A percentile compares a stretch with the other conserved stretches of the same genome.
phyloP scores from a whole-genome alignment of 2,797 vertebrate species.

The Dipus sagitta region DNA sequence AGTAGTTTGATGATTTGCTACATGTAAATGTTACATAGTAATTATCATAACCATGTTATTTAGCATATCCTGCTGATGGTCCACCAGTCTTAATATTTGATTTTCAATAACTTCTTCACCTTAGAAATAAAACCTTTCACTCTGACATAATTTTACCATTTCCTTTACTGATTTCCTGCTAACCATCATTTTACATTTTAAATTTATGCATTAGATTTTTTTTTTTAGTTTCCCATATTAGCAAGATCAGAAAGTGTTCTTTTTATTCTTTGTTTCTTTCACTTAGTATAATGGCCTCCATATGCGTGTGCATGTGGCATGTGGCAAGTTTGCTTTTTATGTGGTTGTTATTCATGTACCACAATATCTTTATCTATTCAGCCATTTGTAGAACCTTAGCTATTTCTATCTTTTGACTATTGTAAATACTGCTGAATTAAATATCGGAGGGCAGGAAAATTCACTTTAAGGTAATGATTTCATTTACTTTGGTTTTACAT shows the following conservation, averaged over 20 bases:
- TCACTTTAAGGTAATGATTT: background rate
- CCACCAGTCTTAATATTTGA: background rate
- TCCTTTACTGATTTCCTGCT: no score
- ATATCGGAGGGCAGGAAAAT: background rate
- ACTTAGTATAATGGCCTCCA: background rate
- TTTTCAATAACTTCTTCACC: background rate
- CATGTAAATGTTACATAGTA: background rate
- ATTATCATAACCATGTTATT: background rate
- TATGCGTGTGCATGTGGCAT: background rate
- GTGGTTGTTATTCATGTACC: background rate
- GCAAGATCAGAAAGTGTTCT: background rate
- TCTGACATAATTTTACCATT: background rate
- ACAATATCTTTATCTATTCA: background rate
- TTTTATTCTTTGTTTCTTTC: background rate
- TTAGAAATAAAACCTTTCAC: background rate
- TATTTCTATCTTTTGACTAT: background rate
- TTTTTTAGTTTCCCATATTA: background rate
- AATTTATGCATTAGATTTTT: background rate
- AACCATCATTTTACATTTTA: background rate
- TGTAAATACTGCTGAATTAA: background rate
- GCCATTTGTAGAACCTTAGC: fast-evolving
- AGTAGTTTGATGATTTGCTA: background rate
- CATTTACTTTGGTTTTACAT: background rate
- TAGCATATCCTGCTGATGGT: background rate
- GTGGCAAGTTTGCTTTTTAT: background rate